These are phyloP conservation scores for Morpho deidamia DNA, from an alignment of 2,888 invertebrate species.

Conservation along the genomic window DNA sequence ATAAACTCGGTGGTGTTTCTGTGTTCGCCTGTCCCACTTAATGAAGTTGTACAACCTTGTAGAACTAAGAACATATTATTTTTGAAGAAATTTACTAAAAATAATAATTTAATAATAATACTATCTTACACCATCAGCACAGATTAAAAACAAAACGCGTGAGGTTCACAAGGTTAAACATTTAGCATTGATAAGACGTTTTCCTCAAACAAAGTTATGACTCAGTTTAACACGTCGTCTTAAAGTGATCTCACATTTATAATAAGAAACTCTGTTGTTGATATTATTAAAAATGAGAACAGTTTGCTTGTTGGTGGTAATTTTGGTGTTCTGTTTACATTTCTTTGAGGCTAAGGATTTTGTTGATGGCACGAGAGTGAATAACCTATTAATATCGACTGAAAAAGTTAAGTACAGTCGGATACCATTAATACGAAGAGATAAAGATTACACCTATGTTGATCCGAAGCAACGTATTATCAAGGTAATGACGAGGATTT, in stretches of 20 bases:
- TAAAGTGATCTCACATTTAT: constrained; percentile 26
- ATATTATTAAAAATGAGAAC: constrained; percentile 45
- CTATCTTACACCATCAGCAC: not conserved
- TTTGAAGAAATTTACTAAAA: no score
- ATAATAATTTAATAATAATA: no score
- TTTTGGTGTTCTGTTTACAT: constrained; percentile 42
- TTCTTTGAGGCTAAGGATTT: constrained; percentile 53
- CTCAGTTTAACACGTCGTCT: constrained; percentile 20
- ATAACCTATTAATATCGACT: constrained; percentile 61
- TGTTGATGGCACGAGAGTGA: constrained; percentile 50
- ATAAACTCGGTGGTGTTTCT: no score
- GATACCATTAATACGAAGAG: constrained; percentile 50
- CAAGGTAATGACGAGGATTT: constrained; percentile 39
- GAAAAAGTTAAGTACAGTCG: constrained; percentile 48
- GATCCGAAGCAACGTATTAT: constrained; percentile 58
- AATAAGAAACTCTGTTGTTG: constrained; percentile 25
- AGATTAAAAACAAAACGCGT: constrained; percentile 8
- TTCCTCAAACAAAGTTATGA: constrained; percentile 34
- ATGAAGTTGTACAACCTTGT: no score
- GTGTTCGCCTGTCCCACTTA: no score
- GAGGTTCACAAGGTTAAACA: constrained; percentile 40
- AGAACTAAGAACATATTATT: no score
- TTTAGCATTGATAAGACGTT: constrained; percentile 32
- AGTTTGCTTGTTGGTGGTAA: constrained; percentile 36
- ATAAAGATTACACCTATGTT: constrained; percentile 57